Conservation (phyloP, 2,888 invertebrate genomes). For the Hyposoter didymator region DNA sequence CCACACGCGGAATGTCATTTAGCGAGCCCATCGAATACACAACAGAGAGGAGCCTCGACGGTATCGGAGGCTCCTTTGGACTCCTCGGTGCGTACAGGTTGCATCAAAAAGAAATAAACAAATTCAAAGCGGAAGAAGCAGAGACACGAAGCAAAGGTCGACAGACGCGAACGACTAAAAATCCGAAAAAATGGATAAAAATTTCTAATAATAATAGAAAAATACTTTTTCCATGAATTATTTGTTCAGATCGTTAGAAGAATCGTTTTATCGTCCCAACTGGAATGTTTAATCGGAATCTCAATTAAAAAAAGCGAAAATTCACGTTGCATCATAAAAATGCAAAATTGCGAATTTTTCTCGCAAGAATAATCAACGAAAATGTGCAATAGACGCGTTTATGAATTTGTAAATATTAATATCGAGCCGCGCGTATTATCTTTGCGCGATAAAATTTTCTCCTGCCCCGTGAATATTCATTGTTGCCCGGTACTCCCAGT, state of each 20-base stretch:
- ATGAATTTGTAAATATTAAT: not conserved
- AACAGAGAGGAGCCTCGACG: not conserved
- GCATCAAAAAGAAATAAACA: conserved; percentile 19
- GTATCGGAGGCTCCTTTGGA: conserved; percentile 31
- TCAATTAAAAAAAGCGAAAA: too few relatives aligned
- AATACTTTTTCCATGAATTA: too few relatives aligned
- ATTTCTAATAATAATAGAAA: too few relatives aligned
- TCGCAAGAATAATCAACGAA: not conserved
- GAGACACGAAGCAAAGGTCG: too few relatives aligned
- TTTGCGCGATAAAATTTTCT: too few relatives aligned
- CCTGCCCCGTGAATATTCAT: conserved; percentile 21
- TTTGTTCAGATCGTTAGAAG: too few relatives aligned
- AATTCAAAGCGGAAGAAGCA: not conserved
- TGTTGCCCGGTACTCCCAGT: conserved; percentile 45
- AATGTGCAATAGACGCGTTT: not conserved
- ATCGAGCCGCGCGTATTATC: too few relatives aligned
- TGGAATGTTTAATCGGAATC: too few relatives aligned
- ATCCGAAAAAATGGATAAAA: too few relatives aligned
- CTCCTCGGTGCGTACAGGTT: conserved; percentile 7
- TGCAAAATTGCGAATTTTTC: not conserved
- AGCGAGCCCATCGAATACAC: not conserved
- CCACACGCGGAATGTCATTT: not conserved
- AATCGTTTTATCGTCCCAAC: too few relatives aligned
- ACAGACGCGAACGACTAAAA: too few relatives aligned
- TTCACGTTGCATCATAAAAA: not conserved